A percentile compares a stretch with the other conserved stretches of the same genome.
Evolutionary conservation across 2,797 vertebrate genomes (phyloP).

Genomic region (Amblyopsis hoosieri): DNA sequence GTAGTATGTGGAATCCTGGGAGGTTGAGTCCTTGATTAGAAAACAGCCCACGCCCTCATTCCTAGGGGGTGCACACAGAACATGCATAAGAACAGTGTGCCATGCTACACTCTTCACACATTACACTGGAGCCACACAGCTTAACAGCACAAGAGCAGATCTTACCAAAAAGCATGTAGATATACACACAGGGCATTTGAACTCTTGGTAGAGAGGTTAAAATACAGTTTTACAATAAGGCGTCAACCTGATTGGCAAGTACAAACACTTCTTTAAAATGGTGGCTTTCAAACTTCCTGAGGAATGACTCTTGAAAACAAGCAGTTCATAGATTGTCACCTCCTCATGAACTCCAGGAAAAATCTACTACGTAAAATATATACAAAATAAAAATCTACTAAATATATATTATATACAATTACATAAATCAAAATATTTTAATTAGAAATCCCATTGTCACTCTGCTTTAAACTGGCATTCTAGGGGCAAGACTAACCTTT

Average conservation of each 20-base stretch:
- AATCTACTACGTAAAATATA: too few relatives aligned
- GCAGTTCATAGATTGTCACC: neutral
- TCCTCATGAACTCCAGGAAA: too few relatives aligned
- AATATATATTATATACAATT: too few relatives aligned
- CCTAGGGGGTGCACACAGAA: constrained; percentile 45
- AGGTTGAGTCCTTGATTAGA: constrained; percentile 68
- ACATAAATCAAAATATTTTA: too few relatives aligned
- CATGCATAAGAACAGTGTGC: neutral
- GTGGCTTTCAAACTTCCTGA: neutral
- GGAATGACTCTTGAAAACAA: neutral
- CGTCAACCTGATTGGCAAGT: neutral
- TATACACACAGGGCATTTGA: constrained; percentile 39
- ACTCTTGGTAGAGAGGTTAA: neutral
- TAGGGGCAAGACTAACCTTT: neutral
- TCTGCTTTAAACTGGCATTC: too few relatives aligned
- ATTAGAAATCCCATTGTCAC: too few relatives aligned
- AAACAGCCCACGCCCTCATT: constrained; percentile 58
- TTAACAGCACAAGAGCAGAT: neutral
- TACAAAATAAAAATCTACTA: too few relatives aligned
- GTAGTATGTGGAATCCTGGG: constrained; percentile 54
- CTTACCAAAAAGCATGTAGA: constrained; percentile 20
- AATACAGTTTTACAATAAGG: neutral
- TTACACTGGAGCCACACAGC: constrained; percentile 6
- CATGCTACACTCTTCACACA: neutral
- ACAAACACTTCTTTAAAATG: neutral